Percentiles rank a stretch among this genome's conserved stretches.
Conservation (phyloP, 1,140 invertebrate species). For the Cotesia chilonis region DNA sequence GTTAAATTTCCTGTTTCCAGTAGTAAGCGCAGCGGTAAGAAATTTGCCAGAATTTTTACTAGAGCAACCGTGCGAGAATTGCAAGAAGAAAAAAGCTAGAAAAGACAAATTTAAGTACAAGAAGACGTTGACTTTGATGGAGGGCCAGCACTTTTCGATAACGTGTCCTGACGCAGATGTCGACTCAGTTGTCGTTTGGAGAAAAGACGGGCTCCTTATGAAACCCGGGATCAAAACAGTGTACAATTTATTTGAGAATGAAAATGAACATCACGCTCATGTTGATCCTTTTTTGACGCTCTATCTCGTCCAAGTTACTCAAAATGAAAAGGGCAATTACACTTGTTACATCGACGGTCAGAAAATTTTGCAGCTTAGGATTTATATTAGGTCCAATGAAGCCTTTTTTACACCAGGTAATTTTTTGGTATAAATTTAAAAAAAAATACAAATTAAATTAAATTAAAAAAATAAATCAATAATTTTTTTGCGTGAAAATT, state of each 20-base stretch:
- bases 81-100: conserved; percentile 59
- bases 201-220: conserved; percentile 59
- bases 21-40: conserved; percentile 60
- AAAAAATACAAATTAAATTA: too few relatives aligned
- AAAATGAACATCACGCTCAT: conserved; percentile 61
- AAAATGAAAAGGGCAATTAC: conserved; percentile 67
- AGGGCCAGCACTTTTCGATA: conserved; percentile 65
- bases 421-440: background rate
- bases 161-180: conserved; percentile 65
- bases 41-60: conserved; percentile 65
- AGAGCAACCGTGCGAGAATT: conserved; percentile 60
- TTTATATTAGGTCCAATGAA: conserved; percentile 63
- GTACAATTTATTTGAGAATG: conserved; percentile 57
- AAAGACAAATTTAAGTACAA: conserved; percentile 63
- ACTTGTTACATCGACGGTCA: conserved; percentile 66
- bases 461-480: too few relatives aligned
- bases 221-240: conserved; percentile 58
- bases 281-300: conserved; percentile 68
- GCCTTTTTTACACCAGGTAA: conserved; percentile 62
- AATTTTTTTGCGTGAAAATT: too few relatives aligned
- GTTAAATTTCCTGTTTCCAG: conserved; percentile 60
- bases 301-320: conserved; percentile 68
- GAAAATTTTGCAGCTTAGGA: conserved; percentile 64
- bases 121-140: conserved; percentile 62
- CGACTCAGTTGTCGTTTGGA: conserved; percentile 64